A percentile compares a stretch with the other conserved stretches of the same genome.
Evolutionary conservation across 2,888 invertebrate species (phyloP).

Genomic region (Nemapogon koenigi): DNA sequence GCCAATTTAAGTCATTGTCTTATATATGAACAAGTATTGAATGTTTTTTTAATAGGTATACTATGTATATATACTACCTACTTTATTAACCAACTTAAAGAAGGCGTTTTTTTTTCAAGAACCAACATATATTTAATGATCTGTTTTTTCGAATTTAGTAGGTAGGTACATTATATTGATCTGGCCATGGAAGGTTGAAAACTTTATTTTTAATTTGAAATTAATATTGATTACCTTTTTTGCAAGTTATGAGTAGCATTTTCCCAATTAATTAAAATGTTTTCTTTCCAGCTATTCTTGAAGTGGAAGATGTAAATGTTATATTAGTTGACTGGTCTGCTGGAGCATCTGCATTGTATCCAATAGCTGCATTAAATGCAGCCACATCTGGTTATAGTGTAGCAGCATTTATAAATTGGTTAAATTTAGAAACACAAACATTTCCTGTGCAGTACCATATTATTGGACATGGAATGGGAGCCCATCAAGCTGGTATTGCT

Average conservation of each 20-base stretch:
- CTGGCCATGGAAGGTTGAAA: too few species aligned
- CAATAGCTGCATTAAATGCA: slow-evolving; percentile 29
- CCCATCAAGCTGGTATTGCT: slow-evolving; percentile 38
- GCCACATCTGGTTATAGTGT: slow-evolving; percentile 31
- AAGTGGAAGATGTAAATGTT: slow-evolving; percentile 37
- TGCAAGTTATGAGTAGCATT: not conserved
- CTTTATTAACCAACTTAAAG: too few species aligned
- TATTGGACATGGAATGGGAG: slow-evolving; percentile 38
- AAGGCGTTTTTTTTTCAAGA: too few species aligned
- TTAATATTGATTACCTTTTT: not conserved
- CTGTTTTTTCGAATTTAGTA: not conserved
- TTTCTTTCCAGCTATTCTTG: slow-evolving; percentile 28
- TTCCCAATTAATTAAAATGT: too few species aligned
- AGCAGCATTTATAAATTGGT: slow-evolving; percentile 34
- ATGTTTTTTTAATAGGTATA: too few species aligned
- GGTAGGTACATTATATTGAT: not conserved
- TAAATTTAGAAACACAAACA: slow-evolving; percentile 26
- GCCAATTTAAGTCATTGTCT: not conserved
- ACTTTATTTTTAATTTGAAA: not conserved
- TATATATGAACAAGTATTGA: not conserved
- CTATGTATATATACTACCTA: too few species aligned
- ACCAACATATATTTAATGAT: not conserved
- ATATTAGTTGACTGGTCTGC: slow-evolving; percentile 42
- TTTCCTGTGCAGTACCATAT: slow-evolving; percentile 30
- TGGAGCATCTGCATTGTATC: slow-evolving; percentile 27